Percentiles rank a stretch among this genome's conserved stretches.
Evolutionary conservation across 92 coral and sea anemone species (phyloP).

Genomic region (Meandrina meandrites): DNA sequence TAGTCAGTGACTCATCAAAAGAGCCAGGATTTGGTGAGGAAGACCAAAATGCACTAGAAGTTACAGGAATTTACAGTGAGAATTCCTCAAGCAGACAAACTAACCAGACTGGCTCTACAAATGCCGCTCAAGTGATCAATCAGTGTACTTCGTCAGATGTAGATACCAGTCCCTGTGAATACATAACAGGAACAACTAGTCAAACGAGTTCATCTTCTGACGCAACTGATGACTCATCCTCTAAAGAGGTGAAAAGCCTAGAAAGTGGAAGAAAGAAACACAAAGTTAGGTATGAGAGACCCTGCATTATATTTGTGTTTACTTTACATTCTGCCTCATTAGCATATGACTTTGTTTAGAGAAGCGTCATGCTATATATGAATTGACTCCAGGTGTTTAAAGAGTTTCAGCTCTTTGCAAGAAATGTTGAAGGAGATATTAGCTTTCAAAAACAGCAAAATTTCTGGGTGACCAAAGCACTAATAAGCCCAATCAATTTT

Average conservation of each 20-base stretch:
- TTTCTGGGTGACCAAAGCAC: no score
- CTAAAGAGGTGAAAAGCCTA: not conserved
- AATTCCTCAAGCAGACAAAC: not conserved
- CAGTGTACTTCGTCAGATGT: not conserved
- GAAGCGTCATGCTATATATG: no score
- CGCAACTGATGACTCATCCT: not conserved
- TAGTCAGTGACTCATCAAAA: not conserved
- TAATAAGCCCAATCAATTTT: no score
- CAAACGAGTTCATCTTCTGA: not conserved
- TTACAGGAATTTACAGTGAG: not conserved
- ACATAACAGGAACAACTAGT: not conserved
- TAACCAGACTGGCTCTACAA: not conserved
- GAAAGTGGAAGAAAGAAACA: conserved; percentile 7
- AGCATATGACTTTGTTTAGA: no score
- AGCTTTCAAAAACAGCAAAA: no score
- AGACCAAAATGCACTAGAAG: not conserved
- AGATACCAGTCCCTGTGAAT: not conserved
- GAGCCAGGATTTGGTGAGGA: not conserved
- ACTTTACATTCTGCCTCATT: no score
- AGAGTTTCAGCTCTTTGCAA: no score
- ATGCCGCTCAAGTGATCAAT: not conserved
- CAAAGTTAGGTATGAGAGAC: conserved; percentile 17
- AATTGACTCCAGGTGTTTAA: no score
- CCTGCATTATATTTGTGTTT: not conserved
- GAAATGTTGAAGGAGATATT: no score